Base-by-base conservation (phyloP, 2,797 vertebrate species). In the Acanthornis magna region DNA sequence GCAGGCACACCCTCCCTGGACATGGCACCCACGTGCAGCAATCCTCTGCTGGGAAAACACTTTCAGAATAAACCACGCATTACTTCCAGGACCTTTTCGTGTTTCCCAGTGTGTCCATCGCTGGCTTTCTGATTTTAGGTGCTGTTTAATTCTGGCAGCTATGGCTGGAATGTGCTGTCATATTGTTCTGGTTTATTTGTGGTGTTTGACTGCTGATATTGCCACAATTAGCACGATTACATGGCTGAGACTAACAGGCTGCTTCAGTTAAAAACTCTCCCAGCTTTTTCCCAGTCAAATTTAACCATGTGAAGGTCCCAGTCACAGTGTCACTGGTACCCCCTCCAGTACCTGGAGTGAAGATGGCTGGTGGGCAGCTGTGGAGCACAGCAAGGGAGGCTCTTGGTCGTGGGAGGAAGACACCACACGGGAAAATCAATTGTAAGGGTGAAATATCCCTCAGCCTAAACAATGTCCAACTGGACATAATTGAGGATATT, bases 251-350 rank as follows among this genome's bases (percentile, higher is more conserved):
- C n/a, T 8, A 25, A 36, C 11, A n/a, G 72, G 27, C 42, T 68
- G 77, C 22, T 8, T 54, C 63, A 26, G 17, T 61, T 60, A 47
- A 5, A 60, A 26, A 70, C 45, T 65, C 42, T 67, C 23, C 30
- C 40, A 63, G 61, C 36, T 15, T 34, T 79, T 79, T 10, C 10
- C 36, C 63, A 50, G 38, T 29, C 32, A 34, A 34, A n/a, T 16
- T 47, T 58, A 26, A 2, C 22, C 34, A 3, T 0, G 1, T 78
- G 61, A n/a, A 3, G 2, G 2, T 65, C 18, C 38, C 67, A n/a
- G 38, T 25, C 18, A 0, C 6, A 0, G 15, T 10, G 38, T 65
- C n/a, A 27, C 42, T 78, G 42, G 51, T 63, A 9, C 66, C 67
- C 50, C 40, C 62, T 54, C 38, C 27, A 5, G 13, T 30, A 7